These are phyloP conservation scores for Zhengitettix transpicula DNA, from an alignment of 2,888 invertebrate species.

Conservation along the genomic window DNA sequence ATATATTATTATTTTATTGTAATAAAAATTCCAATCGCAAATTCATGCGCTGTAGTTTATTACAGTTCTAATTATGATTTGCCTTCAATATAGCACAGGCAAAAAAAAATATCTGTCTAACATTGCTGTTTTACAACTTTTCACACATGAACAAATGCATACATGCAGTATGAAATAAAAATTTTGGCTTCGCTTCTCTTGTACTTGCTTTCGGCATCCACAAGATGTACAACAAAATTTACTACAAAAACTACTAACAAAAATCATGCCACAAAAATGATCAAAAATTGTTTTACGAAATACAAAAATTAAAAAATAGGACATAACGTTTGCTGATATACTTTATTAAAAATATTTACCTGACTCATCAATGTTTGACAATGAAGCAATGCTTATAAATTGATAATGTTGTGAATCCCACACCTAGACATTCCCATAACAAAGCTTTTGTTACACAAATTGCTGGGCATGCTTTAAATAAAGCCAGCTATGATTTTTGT, in stretches of 20 bases:
- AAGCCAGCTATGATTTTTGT: conserved; percentile 8
- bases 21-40: not conserved
- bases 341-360: not conserved
- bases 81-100: not conserved
- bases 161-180: conserved; percentile 12
- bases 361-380: not conserved
- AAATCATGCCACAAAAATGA: conserved; percentile 14
- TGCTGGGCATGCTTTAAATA: conserved; percentile 9
- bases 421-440: conserved; percentile 12
- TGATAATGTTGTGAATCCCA: conserved; percentile 4
- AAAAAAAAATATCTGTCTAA: conserved; percentile 6
- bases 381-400: conserved; percentile 4
- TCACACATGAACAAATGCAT: conserved; percentile 14
- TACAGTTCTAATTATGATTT: not conserved
- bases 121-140: conserved; percentile 9
- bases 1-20: not conserved
- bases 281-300: conserved; percentile 6
- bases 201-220: conserved; percentile 11
- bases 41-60: not conserved
- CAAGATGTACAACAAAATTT: conserved; percentile 10
- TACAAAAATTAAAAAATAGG: not conserved
- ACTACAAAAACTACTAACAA: conserved; percentile 14
- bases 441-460: conserved; percentile 10
- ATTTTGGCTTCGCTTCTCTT: not conserved
- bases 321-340: not conserved